Percentiles rank a stretch among this genome's conserved stretches.
These are phyloP conservation scores for Jaculus jaculus DNA, from an alignment of 2,113 vertebrate genomes.

Conservation along the genomic window DNA sequence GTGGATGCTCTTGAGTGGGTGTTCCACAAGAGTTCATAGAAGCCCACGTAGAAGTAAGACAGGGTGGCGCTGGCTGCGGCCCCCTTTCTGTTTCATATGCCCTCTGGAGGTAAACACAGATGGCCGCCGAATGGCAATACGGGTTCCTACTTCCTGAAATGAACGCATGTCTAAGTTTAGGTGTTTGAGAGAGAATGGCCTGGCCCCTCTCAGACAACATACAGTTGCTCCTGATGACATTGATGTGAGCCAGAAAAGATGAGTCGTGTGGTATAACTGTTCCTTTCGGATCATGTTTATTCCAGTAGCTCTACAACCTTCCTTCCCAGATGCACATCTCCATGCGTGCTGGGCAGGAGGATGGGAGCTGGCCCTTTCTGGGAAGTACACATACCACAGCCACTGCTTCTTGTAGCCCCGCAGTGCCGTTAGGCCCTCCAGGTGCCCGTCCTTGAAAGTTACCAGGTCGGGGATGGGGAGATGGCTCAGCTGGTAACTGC, in stretches of 20 bases:
- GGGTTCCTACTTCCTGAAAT: neutral
- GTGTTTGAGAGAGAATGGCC: neutral
- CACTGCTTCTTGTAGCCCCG: too few relatives aligned
- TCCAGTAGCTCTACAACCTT: too few relatives aligned
- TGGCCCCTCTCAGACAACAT: neutral
- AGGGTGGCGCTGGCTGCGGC: neutral
- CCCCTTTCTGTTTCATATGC: neutral
- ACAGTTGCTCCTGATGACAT: neutral
- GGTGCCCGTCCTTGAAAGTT: too few relatives aligned
- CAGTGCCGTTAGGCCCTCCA: too few relatives aligned
- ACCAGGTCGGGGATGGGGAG: neutral
- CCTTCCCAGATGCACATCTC: accelerated
- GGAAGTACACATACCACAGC: too few relatives aligned
- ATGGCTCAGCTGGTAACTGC: neutral
- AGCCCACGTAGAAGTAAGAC: neutral
- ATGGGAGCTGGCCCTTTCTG: too few relatives aligned
- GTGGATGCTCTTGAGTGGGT: neutral
- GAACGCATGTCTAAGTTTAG: neutral
- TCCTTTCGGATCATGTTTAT: neutral
- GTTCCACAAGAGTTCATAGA: too few relatives aligned
- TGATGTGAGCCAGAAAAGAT: neutral
- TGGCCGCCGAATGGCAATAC: neutral
- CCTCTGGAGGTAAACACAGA: neutral
- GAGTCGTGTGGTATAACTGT: neutral
- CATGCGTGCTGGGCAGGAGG: too few relatives aligned